Conservation (phyloP, 1,140 invertebrate genomes). For the Homarus americanus region DNA sequence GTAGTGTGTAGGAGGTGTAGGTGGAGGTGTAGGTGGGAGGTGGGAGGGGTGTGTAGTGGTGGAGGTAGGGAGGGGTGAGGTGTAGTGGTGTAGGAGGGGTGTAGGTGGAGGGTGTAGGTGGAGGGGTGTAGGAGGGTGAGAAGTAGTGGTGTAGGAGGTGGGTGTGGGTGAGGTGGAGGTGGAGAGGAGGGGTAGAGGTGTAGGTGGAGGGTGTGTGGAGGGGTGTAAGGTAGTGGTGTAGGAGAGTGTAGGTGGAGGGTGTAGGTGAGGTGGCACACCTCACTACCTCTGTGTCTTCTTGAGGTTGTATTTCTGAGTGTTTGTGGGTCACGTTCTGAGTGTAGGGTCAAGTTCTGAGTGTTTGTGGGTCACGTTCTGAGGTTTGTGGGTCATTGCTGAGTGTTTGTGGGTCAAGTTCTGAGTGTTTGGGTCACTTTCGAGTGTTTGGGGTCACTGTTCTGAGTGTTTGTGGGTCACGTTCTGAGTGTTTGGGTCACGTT, state of each 20-base stretch:
- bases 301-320: too few species aligned
- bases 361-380: too few species aligned
- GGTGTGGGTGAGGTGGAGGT: not conserved
- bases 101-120: not conserved
- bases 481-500: too few species aligned
- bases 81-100: not conserved
- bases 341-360: too few species aligned
- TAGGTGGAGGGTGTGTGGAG: not conserved
- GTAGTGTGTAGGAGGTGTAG: not conserved
- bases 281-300: too few species aligned
- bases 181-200: not conserved
- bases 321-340: too few species aligned
- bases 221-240: not conserved
- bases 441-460: too few species aligned
- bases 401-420: too few species aligned
- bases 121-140: not conserved
- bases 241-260: not conserved
- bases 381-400: too few species aligned
- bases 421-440: too few species aligned
- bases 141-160: not conserved
- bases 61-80: not conserved
- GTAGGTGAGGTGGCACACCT: too few species aligned
- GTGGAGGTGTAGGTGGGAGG: not conserved
- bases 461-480: too few species aligned
- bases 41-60: not conserved